These are phyloP conservation scores for Bostrychus sinensis DNA, from an alignment of 2,113 vertebrate genomes.

Conservation along the genomic window DNA sequence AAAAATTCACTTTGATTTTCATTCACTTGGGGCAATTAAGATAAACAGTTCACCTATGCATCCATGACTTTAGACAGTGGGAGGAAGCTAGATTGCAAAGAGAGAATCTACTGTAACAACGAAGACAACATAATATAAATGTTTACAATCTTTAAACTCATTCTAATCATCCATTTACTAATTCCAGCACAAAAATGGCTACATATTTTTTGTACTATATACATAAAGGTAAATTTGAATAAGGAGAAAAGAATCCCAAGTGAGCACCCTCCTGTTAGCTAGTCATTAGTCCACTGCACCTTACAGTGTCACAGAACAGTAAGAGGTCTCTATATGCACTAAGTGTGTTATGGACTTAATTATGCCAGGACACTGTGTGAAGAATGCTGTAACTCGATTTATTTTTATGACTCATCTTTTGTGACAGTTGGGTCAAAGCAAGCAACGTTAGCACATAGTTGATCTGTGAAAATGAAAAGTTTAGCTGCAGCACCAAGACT, in stretches of 20 bases:
- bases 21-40: too few species aligned
- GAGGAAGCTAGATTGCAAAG: too few species aligned
- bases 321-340: not conserved
- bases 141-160: too few species aligned
- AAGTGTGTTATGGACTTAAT: not conserved
- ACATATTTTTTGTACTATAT: not conserved
- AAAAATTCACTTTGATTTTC: too few species aligned
- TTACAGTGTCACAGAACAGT: not conserved
- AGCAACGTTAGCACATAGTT: not conserved
- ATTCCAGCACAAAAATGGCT: too few species aligned
- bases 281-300: not conserved
- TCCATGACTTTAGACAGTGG: too few species aligned
- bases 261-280: not conserved
- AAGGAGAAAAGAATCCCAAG: not conserved
- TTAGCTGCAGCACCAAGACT: not conserved
- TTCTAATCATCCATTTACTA: too few species aligned
- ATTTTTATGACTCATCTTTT: conserved; percentile 14
- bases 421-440: conserved; percentile 7
- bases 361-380: conserved; percentile 15
- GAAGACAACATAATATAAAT: too few species aligned
- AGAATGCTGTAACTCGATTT: conserved; percentile 18
- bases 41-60: too few species aligned
- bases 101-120: too few species aligned
- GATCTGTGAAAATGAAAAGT: conserved; percentile 13
- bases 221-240: too few species aligned